These are phyloP conservation scores for Drosophila baimaii DNA, from an alignment of 1,140 invertebrate species.

Conservation along the genomic window DNA sequence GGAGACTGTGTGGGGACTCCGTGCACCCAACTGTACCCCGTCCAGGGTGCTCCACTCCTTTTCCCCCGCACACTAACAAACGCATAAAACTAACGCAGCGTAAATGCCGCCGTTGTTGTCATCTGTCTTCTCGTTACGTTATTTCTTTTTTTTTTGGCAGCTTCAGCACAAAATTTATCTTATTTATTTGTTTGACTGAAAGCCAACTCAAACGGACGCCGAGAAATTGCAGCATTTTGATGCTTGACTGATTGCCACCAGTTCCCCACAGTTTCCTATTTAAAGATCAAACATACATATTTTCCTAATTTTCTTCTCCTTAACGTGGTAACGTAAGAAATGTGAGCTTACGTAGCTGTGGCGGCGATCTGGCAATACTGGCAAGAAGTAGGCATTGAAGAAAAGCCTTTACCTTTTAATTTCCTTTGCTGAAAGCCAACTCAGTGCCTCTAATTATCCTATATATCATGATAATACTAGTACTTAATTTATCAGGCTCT, in stretches of 20 bases:
- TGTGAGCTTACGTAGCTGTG: slow-evolving; percentile 5
- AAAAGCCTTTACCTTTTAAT: no score
- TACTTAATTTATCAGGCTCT: background rate
- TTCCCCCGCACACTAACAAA: slow-evolving; percentile 39
- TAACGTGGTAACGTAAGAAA: slow-evolving; percentile 3
- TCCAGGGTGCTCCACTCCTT: slow-evolving; percentile 11
- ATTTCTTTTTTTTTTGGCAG: slow-evolving; percentile 62
- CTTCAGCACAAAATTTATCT: slow-evolving; percentile 76
- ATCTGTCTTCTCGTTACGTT: slow-evolving; percentile 54
- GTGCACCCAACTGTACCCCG: slow-evolving; percentile 31
- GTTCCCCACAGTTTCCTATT: background rate
- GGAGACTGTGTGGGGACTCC: slow-evolving; percentile 26
- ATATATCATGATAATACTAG: no score
- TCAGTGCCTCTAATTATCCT: no score
- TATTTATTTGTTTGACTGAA: slow-evolving; percentile 77
- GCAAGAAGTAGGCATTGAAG: no score
- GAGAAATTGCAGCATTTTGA: slow-evolving; percentile 74
- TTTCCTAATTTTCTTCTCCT: background rate
- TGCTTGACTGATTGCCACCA: slow-evolving; percentile 73
- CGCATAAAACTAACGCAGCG: slow-evolving; percentile 83
- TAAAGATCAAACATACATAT: slow-evolving; percentile 1
- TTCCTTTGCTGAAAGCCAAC: no score
- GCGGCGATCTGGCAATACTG: slow-evolving; percentile 16
- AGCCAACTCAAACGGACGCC: slow-evolving; percentile 56
- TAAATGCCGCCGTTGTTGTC: slow-evolving; percentile 61